phyloP scores from a whole-genome alignment of 2,113 vertebrate species.

The Xerus inauris region DNA sequence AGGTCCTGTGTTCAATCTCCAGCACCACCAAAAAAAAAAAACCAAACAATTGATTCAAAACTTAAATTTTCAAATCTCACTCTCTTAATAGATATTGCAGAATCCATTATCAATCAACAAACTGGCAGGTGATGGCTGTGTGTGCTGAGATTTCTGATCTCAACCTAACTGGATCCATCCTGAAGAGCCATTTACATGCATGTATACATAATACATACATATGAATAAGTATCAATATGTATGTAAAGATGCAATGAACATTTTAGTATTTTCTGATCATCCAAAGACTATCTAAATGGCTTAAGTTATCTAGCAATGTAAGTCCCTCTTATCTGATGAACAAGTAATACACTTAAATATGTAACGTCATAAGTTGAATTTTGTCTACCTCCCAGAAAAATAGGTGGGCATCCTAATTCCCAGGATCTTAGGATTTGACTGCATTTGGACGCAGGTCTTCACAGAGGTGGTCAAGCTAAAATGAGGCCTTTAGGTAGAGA shows the following conservation, averaged over 20 bases:
- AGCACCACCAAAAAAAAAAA: too few relatives aligned
- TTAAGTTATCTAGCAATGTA: not conserved
- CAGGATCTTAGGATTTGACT: not conserved
- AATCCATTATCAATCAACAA: conserved; percentile 5
- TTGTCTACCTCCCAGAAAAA: not conserved
- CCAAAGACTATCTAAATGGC: conserved; percentile 19
- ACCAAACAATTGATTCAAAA: not conserved
- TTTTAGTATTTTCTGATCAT: not conserved
- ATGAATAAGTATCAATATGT: not conserved
- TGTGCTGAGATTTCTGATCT: not conserved
- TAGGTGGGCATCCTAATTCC: not conserved
- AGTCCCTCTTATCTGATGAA: not conserved
- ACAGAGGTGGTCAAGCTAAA: not conserved
- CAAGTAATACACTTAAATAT: not conserved
- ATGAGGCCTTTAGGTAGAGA: not conserved
- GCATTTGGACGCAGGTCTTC: not conserved
- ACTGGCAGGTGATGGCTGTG: not conserved
- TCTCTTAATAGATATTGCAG: conserved; percentile 25
- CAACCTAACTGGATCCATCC: not conserved
- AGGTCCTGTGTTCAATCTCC: too few relatives aligned
- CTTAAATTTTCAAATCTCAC: not conserved
- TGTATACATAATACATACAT: not conserved
- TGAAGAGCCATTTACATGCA: not conserved
- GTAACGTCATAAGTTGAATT: not conserved
- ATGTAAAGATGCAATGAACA: not conserved